These are phyloP conservation scores for Passer domesticus DNA, from an alignment of 2,113 vertebrate species.

Conservation along the genomic window DNA sequence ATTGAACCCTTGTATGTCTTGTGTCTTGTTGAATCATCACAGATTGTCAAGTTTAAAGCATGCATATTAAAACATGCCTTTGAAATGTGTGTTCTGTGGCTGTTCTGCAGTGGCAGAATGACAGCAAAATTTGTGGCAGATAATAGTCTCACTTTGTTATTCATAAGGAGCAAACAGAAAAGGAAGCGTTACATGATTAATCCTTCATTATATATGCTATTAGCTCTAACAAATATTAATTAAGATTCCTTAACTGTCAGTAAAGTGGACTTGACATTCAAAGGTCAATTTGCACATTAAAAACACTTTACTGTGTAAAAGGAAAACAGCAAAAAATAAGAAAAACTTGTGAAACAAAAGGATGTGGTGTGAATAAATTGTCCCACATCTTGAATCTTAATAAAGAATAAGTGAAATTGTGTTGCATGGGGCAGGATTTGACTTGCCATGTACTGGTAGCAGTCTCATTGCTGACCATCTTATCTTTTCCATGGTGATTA, in stretches of 20 bases:
- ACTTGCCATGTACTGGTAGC: neutral
- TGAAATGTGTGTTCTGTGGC: neutral
- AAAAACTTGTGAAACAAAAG: neutral
- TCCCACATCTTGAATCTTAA: neutral
- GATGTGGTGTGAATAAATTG: neutral
- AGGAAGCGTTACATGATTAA: neutral
- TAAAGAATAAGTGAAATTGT: neutral
- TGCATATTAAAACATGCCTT: neutral
- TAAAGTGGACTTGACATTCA: neutral
- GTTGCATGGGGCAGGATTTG: neutral
- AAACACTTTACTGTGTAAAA: neutral
- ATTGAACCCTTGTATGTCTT: neutral
- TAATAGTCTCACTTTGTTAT: neutral
- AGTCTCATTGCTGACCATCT: neutral
- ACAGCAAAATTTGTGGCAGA: neutral
- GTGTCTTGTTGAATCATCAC: neutral
- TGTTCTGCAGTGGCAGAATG: neutral
- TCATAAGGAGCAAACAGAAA: neutral
- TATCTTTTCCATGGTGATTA: constrained; percentile 31
- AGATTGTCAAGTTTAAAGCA: neutral
- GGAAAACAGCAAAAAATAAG: neutral
- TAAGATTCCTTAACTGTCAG: neutral
- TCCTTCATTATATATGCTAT: neutral
- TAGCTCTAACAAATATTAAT: neutral
- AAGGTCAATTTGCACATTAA: neutral